A percentile compares a stretch with the other conserved stretches of the same genome.
phyloP scores from a whole-genome alignment of 92 coral and sea anemone species.

The Heteractis magnifica region DNA sequence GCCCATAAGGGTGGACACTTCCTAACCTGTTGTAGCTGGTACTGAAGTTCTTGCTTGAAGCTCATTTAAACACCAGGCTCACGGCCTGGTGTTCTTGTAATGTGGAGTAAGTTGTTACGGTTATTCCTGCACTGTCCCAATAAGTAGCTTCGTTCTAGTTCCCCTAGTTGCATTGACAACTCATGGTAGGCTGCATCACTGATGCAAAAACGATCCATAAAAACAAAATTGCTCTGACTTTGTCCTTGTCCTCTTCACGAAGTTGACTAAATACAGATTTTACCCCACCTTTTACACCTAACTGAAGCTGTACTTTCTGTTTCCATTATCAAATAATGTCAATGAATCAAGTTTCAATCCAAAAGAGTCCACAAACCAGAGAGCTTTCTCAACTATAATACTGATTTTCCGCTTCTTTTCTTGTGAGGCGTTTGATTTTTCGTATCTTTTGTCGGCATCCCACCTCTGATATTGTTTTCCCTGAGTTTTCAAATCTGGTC shows the following conservation, averaged over 20 bases:
- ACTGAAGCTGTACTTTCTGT: neutral
- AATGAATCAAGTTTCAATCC: conserved; percentile 41
- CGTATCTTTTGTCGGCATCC: conserved; percentile 42
- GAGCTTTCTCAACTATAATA: conserved; percentile 45
- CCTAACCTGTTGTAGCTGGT: conserved; percentile 26
- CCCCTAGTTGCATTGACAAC: conserved; percentile 2
- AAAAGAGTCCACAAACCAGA: conserved; percentile 57
- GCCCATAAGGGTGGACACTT: too few species aligned
- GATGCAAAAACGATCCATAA: conserved; percentile 36
- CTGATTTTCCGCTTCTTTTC: too few species aligned
- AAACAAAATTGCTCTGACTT: conserved; percentile 17
- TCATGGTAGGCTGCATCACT: conserved; percentile 49
- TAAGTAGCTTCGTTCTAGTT: conserved; percentile 21
- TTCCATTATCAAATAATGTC: conserved; percentile 19
- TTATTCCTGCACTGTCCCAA: conserved; percentile 34
- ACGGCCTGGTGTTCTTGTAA: too few species aligned
- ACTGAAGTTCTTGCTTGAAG: conserved; percentile 11
- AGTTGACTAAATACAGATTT: conserved; percentile 17
- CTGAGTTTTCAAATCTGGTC: conserved; percentile 29
- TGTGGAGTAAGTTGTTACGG: too few species aligned
- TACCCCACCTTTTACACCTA: too few species aligned
- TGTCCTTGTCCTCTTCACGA: conserved; percentile 28
- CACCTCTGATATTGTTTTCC: conserved; percentile 27
- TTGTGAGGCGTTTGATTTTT: conserved; percentile 41
- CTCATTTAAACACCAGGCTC: conserved; percentile 42